A percentile compares a stretch with the other conserved stretches of the same genome.
Conservation (phyloP, 2,113 vertebrate genomes). For the Amphilophus citrinellus region DNA sequence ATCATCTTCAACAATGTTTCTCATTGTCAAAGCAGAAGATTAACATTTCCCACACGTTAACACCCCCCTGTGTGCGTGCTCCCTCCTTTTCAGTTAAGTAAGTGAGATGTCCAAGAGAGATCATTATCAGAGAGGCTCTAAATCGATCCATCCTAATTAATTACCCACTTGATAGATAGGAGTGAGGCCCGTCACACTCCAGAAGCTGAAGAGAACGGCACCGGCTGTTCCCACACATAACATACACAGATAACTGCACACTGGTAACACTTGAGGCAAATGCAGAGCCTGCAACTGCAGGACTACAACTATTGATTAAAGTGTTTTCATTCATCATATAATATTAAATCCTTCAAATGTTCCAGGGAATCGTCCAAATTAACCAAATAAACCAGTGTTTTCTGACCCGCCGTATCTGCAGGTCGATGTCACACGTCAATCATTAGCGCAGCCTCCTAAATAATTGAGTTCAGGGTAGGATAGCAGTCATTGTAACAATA, state of each 20-base stretch:
- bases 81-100: slow-evolving; percentile 42
- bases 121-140: slow-evolving; percentile 63
- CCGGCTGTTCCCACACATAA: slow-evolving; percentile 22
- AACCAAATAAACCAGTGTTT: neutral
- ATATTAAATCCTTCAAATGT: neutral
- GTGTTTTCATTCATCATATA: neutral
- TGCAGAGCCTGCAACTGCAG: neutral
- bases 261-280: neutral
- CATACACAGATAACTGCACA: neutral
- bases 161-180: slow-evolving; percentile 66
- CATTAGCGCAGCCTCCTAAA: no score
- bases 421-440: neutral
- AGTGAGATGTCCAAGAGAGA: slow-evolving; percentile 68
- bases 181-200: slow-evolving; percentile 41
- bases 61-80: neutral
- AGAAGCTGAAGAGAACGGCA: slow-evolving; percentile 9
- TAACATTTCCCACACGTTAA: slow-evolving; percentile 47
- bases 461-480: neutral
- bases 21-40: slow-evolving; percentile 50
- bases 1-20: slow-evolving; percentile 39
- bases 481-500: no score
- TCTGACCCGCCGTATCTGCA: neutral
- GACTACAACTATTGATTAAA: neutral
- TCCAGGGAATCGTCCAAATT: no score
- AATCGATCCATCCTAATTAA: slow-evolving; percentile 72